A percentile compares a stretch with the other conserved stretches of the same genome.
Evolutionary conservation across 2,888 invertebrate species (phyloP).

Genomic region (Metalampra italica): DNA sequence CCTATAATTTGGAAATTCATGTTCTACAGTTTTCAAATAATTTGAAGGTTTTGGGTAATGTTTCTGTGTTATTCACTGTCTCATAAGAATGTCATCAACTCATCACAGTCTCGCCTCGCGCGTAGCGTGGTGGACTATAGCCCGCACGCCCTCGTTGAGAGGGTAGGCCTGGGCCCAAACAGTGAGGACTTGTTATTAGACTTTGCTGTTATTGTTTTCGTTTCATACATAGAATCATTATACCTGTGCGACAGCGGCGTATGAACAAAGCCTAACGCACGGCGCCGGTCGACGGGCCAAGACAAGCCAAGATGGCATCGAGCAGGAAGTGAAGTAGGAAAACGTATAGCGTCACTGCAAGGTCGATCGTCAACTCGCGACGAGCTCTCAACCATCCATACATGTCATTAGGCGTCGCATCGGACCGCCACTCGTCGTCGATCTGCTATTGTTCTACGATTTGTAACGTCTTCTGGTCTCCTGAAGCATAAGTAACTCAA

Average conservation of each 20-base stretch:
- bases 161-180: too few species aligned
- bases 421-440: conserved; percentile 16
- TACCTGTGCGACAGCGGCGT: background rate
- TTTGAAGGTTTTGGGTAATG: too few species aligned
- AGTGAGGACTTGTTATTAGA: too few species aligned
- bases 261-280: conserved; percentile 11
- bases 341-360: conserved; percentile 66
- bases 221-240: too few species aligned
- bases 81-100: too few species aligned
- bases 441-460: conserved; percentile 52
- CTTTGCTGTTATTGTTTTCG: too few species aligned
- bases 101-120: too few species aligned
- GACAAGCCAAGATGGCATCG: conserved; percentile 59
- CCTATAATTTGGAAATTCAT: too few species aligned
- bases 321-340: conserved; percentile 75
- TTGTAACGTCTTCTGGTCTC: conserved; percentile 46
- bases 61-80: too few species aligned
- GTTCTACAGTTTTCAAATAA: too few species aligned
- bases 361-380: conserved; percentile 45
- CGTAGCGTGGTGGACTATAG: too few species aligned
- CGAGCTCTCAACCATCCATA: conserved; percentile 50
- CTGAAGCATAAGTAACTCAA: conserved; percentile 8
- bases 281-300: conserved; percentile 33
- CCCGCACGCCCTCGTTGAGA: too few species aligned
- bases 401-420: conserved; percentile 41